These are phyloP conservation scores for Stigmatopora argus DNA, from an alignment of 2,113 vertebrate genomes.

Conservation along the genomic window DNA sequence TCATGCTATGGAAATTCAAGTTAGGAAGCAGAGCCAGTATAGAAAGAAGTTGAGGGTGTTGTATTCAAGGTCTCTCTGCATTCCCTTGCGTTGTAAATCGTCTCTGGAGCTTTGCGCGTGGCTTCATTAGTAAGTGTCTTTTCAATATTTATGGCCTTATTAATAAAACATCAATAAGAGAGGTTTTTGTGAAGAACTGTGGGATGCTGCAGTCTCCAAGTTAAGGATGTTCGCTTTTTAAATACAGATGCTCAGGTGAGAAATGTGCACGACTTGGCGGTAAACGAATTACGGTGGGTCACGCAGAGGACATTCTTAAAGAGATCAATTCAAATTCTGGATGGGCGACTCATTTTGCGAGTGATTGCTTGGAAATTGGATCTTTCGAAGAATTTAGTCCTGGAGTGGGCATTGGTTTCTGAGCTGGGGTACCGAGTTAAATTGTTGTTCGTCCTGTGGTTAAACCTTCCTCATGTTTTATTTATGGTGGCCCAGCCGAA, in stretches of 20 bases:
- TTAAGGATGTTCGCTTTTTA: slow-evolving; percentile 24
- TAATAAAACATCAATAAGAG: slow-evolving; percentile 69
- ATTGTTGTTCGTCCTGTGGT: slow-evolving; percentile 7
- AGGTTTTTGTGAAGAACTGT: slow-evolving; percentile 45
- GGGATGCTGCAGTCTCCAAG: slow-evolving; percentile 28
- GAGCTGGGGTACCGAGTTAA: slow-evolving; percentile 20
- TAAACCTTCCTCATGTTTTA: slow-evolving; percentile 36
- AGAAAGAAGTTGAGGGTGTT: slow-evolving; percentile 23
- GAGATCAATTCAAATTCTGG: neutral
- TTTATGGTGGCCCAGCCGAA: slow-evolving; percentile 20
- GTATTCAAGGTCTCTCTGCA: slow-evolving; percentile 41
- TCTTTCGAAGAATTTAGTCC: neutral
- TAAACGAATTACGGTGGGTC: slow-evolving; percentile 9
- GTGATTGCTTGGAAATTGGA: slow-evolving; percentile 5
- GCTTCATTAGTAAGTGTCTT: slow-evolving; percentile 67
- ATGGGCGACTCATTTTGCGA: neutral
- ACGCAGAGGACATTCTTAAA: slow-evolving; percentile 3
- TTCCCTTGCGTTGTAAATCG: slow-evolving; percentile 43
- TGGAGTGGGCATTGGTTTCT: slow-evolving; percentile 1
- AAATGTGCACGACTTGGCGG: neutral
- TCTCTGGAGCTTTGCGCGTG: slow-evolving; percentile 50
- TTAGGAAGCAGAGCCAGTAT: slow-evolving; percentile 19
- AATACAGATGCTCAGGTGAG: slow-evolving; percentile 39
- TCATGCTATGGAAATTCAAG: slow-evolving; percentile 33
- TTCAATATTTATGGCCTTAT: slow-evolving; percentile 67